phyloP scores from a whole-genome alignment of 1,140 invertebrate species.

The Apocrypta bakeri region DNA sequence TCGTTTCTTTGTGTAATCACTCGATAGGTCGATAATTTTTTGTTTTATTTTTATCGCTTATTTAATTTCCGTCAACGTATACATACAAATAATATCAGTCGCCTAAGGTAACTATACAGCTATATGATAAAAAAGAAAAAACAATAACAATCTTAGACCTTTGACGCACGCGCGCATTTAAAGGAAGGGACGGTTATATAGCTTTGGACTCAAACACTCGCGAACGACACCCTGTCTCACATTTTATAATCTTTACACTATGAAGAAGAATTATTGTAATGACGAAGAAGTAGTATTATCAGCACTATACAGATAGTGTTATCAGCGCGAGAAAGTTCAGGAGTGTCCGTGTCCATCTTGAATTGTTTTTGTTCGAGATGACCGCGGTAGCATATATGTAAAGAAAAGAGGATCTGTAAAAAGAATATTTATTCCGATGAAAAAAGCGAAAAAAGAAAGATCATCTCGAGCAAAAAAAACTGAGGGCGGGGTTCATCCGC shows the following conservation, averaged over 20 bases:
- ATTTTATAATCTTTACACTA: neutral
- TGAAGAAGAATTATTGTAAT: constrained; percentile 9
- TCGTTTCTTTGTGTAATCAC: constrained; percentile 18
- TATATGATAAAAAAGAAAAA: constrained; percentile 27
- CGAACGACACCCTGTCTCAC: constrained; percentile 3
- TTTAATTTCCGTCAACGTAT: constrained; percentile 10
- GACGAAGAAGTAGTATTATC: too few relatives aligned
- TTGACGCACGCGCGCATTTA: constrained; percentile 30
- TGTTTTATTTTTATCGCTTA: neutral
- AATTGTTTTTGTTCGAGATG: constrained; percentile 27
- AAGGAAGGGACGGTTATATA: constrained; percentile 46
- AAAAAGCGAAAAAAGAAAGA: neutral
- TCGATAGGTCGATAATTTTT: constrained; percentile 11
- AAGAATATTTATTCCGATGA: neutral
- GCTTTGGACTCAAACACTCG: constrained; percentile 43
- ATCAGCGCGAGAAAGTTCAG: constrained; percentile 22
- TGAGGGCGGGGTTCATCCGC: neutral
- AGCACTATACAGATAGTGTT: constrained; percentile 11
- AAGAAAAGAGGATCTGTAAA: too few relatives aligned
- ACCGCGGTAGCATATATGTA: too few relatives aligned
- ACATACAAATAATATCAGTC: constrained; percentile 18
- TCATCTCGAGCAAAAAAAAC: neutral
- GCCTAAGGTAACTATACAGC: constrained; percentile 40
- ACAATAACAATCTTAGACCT: constrained; percentile 48
- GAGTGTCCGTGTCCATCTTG: constrained; percentile 16